A percentile compares a stretch with the other conserved stretches of the same genome.
Conservation (phyloP, 1,140 invertebrate genomes). For the Papilio xuthus region DNA sequence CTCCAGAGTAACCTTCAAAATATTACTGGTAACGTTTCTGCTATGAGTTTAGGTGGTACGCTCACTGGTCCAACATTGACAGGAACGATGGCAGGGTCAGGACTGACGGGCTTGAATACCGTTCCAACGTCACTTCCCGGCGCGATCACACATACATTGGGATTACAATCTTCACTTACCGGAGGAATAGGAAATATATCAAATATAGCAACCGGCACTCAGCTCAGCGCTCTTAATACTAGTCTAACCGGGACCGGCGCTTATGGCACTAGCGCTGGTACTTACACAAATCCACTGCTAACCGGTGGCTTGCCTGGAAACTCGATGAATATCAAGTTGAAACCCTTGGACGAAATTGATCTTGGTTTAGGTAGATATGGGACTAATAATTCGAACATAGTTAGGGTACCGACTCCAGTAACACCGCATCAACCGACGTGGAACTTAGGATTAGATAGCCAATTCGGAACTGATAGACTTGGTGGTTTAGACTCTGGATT, state of each 20-base stretch:
- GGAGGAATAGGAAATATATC: slow-evolving; percentile 74
- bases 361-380: slow-evolving; percentile 83
- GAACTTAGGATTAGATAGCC: slow-evolving; percentile 84
- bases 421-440: slow-evolving; percentile 82
- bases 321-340: slow-evolving; percentile 85
- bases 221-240: slow-evolving; percentile 77
- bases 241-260: slow-evolving; percentile 75
- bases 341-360: slow-evolving; percentile 86
- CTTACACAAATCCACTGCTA: slow-evolving; percentile 84
- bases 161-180: slow-evolving; percentile 71
- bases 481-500: slow-evolving; percentile 80
- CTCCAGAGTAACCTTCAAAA: slow-evolving; percentile 78
- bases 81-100: slow-evolving; percentile 67
- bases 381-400: slow-evolving; percentile 68
- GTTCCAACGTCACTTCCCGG: slow-evolving; percentile 73
- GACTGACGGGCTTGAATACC: slow-evolving; percentile 74
- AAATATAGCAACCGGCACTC: slow-evolving; percentile 75
- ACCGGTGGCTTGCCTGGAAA: slow-evolving; percentile 76
- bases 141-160: slow-evolving; percentile 71
- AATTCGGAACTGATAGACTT: slow-evolving; percentile 83
- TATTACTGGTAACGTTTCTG: slow-evolving; percentile 74
- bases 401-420: slow-evolving; percentile 84
- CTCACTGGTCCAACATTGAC: slow-evolving; percentile 65
- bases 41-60: slow-evolving; percentile 67
- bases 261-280: slow-evolving; percentile 81